phyloP scores from a whole-genome alignment of 2,113 vertebrate species.

The Hyperopisus bebe region DNA sequence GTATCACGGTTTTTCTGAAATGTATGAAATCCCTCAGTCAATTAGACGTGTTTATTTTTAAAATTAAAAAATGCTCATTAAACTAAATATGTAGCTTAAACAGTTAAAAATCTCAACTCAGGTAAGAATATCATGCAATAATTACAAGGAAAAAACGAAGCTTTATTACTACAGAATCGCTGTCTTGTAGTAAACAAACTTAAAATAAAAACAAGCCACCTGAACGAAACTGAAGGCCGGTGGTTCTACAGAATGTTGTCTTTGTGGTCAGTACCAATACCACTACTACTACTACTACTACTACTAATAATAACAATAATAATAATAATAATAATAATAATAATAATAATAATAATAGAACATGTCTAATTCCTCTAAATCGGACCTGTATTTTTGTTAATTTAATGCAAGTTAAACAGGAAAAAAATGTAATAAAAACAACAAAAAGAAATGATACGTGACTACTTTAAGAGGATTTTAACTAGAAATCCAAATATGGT shows the following conservation, averaged over 20 bases:
- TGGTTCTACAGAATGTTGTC: background rate
- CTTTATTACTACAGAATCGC: background rate
- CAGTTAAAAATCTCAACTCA: background rate
- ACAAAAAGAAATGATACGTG: background rate
- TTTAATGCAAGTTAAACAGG: background rate
- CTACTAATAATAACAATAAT: conserved; percentile 4
- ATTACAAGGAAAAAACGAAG: background rate
- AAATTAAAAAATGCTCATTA: background rate
- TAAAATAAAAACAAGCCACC: background rate
- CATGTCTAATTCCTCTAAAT: background rate
- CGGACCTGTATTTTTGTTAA: background rate
- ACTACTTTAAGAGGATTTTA: background rate
- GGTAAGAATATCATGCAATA: background rate
- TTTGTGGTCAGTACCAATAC: background rate
- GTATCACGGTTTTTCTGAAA: background rate
- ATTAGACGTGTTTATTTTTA: conserved; percentile 2
- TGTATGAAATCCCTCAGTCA: background rate
- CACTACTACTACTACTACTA: no score
- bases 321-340: conserved; percentile 11
- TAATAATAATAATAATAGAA: background rate
- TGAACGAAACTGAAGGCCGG: background rate
- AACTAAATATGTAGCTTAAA: background rate
- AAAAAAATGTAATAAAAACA: background rate
- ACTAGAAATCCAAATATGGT: background rate
- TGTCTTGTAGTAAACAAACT: background rate